Conservation (phyloP, 2,797 vertebrate genomes). For the Lophius americanus region DNA sequence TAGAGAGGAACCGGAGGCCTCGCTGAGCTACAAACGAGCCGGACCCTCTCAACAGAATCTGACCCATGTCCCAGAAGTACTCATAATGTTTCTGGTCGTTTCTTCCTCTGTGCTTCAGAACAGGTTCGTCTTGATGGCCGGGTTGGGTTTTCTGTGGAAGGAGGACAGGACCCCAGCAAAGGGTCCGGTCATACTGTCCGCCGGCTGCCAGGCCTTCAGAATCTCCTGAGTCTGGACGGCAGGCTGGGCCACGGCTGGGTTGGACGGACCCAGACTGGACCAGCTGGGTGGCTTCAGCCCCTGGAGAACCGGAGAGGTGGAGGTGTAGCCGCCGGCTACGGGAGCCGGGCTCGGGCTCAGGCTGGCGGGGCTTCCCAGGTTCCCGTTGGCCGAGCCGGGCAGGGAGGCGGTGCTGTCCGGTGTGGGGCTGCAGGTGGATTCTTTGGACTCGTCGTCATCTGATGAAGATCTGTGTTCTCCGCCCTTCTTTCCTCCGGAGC, state of each 20-base stretch:
- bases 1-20: conserved; percentile 26
- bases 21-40: conserved; percentile 38
- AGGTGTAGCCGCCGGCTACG: conserved; percentile 75
- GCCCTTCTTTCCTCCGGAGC: conserved; percentile 79
- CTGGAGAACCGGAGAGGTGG: conserved; percentile 85
- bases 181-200: conserved; percentile 91
- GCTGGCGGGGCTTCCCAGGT: conserved; percentile 88
- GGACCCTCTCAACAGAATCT: conserved; percentile 42
- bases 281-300: conserved; percentile 89
- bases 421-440: conserved; percentile 94
- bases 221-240: conserved; percentile 87
- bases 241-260: conserved; percentile 76
- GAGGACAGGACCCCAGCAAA: conserved; percentile 95
- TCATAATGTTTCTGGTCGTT: conserved; percentile 16
- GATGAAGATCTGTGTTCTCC: conserved; percentile 89
- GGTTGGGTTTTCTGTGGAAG: conserved; percentile 93
- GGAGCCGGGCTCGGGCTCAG: conserved; percentile 89
- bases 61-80: conserved; percentile 34
- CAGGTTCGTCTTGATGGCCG: conserved; percentile 90
- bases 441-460: conserved; percentile 94
- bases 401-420: conserved; percentile 96
- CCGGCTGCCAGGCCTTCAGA: conserved; percentile 94
- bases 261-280: conserved; percentile 86
- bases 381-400: conserved; percentile 81
- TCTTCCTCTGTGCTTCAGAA: conserved; percentile 84